A percentile compares a stretch with the other conserved stretches of the same genome.
Evolutionary conservation across 2,113 vertebrate genomes (phyloP).

Genomic region (Glareola pratincola): DNA sequence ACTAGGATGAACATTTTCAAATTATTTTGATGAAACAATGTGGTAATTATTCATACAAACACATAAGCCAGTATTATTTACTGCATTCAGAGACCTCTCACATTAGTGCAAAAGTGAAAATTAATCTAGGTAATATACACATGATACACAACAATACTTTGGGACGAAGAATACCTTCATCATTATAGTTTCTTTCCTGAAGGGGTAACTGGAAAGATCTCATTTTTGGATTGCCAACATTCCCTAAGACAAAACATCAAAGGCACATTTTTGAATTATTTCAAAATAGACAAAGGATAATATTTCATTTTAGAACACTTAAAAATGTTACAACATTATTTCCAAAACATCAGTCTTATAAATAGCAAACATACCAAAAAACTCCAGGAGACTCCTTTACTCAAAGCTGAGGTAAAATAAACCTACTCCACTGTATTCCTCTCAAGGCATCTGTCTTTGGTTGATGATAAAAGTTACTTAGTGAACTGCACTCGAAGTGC

Average conservation of each 20-base stretch:
- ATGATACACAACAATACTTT: background rate
- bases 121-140: background rate
- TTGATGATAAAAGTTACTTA: background rate
- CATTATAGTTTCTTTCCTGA: conserved; percentile 55
- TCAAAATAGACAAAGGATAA: background rate
- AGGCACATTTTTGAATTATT: background rate
- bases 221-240: conserved; percentile 54
- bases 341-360: background rate
- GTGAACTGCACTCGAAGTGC: background rate
- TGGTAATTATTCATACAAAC: background rate
- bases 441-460: background rate
- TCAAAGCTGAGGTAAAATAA: background rate
- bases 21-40: background rate
- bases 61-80: background rate
- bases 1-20: background rate
- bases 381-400: background rate
- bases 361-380: background rate
- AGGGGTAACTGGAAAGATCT: conserved; percentile 62
- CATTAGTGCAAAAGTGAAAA: background rate
- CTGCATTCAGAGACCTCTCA: background rate
- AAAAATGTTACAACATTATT: background rate
- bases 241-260: conserved; percentile 52
- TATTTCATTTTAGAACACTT: background rate
- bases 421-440: background rate
- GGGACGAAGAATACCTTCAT: conserved; percentile 73